Conservation (phyloP, 2,797 vertebrate genomes). For the Propithecus perrieri region DNA sequence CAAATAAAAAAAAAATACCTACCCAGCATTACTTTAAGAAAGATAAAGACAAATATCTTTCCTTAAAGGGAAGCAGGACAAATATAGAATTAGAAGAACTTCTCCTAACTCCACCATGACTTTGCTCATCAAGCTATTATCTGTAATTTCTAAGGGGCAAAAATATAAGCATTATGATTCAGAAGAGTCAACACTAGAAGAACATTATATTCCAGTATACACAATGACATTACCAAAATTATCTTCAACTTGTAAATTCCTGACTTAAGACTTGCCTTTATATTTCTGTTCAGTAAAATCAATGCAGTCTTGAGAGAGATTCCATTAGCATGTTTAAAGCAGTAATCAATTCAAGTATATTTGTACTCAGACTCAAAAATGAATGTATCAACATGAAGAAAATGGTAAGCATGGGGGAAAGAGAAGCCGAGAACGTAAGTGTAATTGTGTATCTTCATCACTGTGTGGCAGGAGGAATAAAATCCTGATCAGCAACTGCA, state of each 20-base stretch:
- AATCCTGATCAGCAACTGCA: background rate
- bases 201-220: background rate
- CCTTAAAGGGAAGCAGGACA: background rate
- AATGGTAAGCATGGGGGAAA: background rate
- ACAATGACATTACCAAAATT: background rate
- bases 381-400: background rate
- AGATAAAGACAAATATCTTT: slow-evolving; percentile 37
- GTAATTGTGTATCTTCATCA: background rate
- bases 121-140: background rate
- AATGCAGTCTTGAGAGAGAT: background rate
- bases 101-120: background rate
- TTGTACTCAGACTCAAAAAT: background rate
- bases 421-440: background rate
- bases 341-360: background rate
- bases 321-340: background rate
- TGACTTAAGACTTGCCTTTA: background rate
- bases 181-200: background rate
- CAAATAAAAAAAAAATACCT: background rate
- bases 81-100: background rate
- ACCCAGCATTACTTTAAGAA: slow-evolving; percentile 49
- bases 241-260: background rate
- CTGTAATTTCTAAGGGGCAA: background rate
- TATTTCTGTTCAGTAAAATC: background rate
- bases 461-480: too few species aligned
- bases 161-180: background rate